These are phyloP conservation scores for Sparidentex hasta DNA, from an alignment of 2,797 vertebrate genomes.

Conservation along the genomic window DNA sequence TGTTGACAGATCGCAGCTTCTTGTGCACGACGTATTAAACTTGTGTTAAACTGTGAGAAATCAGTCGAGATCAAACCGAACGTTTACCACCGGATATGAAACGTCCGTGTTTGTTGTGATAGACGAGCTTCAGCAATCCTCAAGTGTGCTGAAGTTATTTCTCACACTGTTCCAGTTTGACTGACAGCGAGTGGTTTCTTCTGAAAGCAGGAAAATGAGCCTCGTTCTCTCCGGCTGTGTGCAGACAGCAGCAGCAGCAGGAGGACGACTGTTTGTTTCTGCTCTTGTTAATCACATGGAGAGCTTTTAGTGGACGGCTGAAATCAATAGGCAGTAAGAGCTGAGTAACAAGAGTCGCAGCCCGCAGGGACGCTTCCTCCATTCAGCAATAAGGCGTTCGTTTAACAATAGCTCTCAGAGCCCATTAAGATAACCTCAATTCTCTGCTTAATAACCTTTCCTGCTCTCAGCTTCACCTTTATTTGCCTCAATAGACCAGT, in stretches of 20 bases:
- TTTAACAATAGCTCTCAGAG: slow-evolving; percentile 41
- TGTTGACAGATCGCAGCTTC: not conserved
- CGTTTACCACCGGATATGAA: not conserved
- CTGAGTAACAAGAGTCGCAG: slow-evolving; percentile 30
- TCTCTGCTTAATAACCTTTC: slow-evolving; percentile 32
- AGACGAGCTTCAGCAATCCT: not conserved
- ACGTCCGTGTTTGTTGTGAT: not conserved
- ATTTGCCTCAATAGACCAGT: slow-evolving; percentile 15
- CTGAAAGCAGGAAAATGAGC: not conserved
- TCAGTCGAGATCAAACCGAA: not conserved
- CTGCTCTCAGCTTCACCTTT: slow-evolving; percentile 32
- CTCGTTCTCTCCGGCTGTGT: not conserved
- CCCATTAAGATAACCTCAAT: slow-evolving; percentile 40
- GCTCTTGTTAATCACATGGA: not conserved
- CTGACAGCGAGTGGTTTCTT: not conserved
- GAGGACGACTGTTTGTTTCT: slow-evolving; percentile 13
- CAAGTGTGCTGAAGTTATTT: not conserved
- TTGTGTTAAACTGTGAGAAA: not conserved
- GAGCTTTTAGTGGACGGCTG: slow-evolving; percentile 2
- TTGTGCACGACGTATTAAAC: too few species aligned
- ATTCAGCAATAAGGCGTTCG: slow-evolving; percentile 19
- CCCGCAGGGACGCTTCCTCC: slow-evolving; percentile 2
- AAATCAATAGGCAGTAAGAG: slow-evolving; percentile 25
- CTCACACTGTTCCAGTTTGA: not conserved
- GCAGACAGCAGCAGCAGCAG: not conserved